phyloP scores from a whole-genome alignment of 2,797 vertebrate species.

The Cirrhinus mrigala region DNA sequence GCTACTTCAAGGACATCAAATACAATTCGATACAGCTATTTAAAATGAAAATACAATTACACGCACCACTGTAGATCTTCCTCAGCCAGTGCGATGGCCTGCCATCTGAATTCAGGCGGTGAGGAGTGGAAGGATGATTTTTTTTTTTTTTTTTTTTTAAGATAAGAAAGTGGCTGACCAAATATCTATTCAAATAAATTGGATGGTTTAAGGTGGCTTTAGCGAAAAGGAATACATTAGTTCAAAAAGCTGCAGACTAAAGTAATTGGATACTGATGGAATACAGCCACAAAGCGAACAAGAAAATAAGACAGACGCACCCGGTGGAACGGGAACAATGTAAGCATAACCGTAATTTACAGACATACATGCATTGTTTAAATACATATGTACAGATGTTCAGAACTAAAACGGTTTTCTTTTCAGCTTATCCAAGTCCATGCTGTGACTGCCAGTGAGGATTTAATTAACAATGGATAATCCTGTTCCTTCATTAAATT shows the following conservation, averaged over 20 bases:
- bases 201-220: slow-evolving; percentile 25
- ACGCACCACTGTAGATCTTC: slow-evolving; percentile 43
- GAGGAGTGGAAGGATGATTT: neutral
- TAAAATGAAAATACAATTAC: slow-evolving; percentile 43
- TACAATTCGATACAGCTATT: slow-evolving; percentile 25
- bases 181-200: slow-evolving; percentile 36
- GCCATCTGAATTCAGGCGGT: slow-evolving; percentile 14
- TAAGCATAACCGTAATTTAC: slow-evolving; percentile 8
- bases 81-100: slow-evolving; percentile 3
- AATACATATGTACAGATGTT: slow-evolving; percentile 7
- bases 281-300: neutral
- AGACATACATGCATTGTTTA: neutral
- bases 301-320: neutral
- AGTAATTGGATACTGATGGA: slow-evolving; percentile 33
- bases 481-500: slow-evolving; percentile 52
- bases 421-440: slow-evolving; percentile 30
- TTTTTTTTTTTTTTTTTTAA: neutral
- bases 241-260: slow-evolving; percentile 10
- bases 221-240: slow-evolving; percentile 17
- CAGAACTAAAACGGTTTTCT: slow-evolving; percentile 24
- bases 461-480: slow-evolving; percentile 48
- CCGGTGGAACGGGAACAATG: neutral
- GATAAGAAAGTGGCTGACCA: slow-evolving; percentile 24
- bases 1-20: slow-evolving; percentile 36
- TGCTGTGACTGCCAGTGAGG: slow-evolving; percentile 31